Conservation (phyloP, 2,113 vertebrate species). For the Ahaetulla prasina region DNA sequence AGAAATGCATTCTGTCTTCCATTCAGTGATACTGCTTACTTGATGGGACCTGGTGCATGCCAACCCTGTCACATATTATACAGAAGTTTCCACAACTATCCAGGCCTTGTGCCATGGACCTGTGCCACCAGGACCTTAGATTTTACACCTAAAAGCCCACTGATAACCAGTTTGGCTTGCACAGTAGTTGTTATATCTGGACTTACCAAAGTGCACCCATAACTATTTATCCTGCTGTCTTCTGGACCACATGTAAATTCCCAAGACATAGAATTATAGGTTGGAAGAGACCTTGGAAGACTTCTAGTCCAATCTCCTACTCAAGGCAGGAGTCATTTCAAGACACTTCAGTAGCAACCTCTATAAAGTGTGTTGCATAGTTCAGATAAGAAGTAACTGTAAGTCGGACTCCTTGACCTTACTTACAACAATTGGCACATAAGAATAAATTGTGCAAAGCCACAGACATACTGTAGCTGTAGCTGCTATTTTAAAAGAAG, state of each 20-base stretch:
- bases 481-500: background rate
- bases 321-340: background rate
- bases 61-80: background rate
- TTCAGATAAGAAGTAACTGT: background rate
- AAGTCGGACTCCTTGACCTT: background rate
- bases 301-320: too few relatives aligned
- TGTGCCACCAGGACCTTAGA: background rate
- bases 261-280: background rate
- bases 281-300: too few relatives aligned
- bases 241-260: background rate
- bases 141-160: background rate
- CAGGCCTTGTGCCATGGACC: background rate
- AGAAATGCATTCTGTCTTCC: background rate
- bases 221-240: background rate
- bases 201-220: background rate
- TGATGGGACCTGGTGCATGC: background rate
- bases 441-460: background rate
- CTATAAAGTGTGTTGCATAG: background rate
- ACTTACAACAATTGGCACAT: background rate
- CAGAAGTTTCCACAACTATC: background rate
- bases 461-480: background rate
- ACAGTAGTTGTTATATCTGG: background rate
- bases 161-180: background rate
- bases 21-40: background rate
- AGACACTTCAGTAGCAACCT: background rate